Percentiles rank a stretch among this genome's conserved stretches.
Conservation (phyloP, 2,888 invertebrate species). For the Helicoverpa assulta region DNA sequence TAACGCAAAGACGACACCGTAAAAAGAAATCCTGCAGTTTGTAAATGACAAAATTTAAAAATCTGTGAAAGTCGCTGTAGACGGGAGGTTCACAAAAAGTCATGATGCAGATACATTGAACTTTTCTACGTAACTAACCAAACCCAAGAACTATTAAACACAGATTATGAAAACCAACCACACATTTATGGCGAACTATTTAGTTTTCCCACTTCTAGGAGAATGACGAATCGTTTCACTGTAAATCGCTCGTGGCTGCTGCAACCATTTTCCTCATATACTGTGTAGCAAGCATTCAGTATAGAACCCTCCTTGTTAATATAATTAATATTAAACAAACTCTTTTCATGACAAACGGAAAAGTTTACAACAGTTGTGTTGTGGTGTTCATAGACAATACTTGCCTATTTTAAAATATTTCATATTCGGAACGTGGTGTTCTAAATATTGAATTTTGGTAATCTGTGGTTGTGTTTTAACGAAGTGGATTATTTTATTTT, state of each 20-base stretch:
- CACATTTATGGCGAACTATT: conserved; percentile 15
- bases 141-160: background rate
- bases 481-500: conserved; percentile 11
- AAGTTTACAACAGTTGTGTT: conserved; percentile 5
- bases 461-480: conserved; percentile 19
- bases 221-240: conserved; percentile 49
- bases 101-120: conserved; percentile 8
- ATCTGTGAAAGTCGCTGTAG: background rate
- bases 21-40: no score
- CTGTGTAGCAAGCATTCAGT: background rate
- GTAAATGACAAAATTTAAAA: no score
- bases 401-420: no score
- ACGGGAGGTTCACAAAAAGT: background rate
- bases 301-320: background rate
- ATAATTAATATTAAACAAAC: conserved; percentile 5
- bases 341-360: background rate
- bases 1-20: no score
- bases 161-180: conserved; percentile 17
- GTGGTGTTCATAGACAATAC: conserved; percentile 5
- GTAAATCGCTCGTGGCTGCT: conserved; percentile 33
- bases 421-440: conserved; percentile 4
- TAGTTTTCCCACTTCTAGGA: conserved; percentile 20
- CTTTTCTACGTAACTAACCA: no score
- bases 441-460: background rate
- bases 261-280: conserved; percentile 54